These are phyloP conservation scores for Steinernema khuongi DNA, from an alignment of 1,140 invertebrate species.

Conservation along the genomic window DNA sequence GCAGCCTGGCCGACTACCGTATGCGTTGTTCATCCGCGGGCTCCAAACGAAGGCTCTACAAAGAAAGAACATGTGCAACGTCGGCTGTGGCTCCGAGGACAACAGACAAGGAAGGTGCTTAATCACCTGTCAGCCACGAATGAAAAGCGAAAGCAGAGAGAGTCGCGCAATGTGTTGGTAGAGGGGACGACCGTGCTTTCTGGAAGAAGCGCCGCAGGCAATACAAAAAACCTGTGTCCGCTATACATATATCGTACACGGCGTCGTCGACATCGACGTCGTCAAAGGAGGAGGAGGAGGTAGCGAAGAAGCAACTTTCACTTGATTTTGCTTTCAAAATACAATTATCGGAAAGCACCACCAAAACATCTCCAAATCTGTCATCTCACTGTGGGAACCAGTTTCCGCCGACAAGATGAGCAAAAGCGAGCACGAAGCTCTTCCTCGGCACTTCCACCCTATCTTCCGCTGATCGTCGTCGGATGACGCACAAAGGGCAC, in stretches of 20 bases:
- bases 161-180: constrained; percentile 13
- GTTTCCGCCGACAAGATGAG: constrained; percentile 9
- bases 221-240: constrained; percentile 14
- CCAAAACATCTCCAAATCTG: constrained; percentile 16
- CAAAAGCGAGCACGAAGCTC: constrained; percentile 4
- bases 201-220: constrained; percentile 16
- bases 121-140: constrained; percentile 10
- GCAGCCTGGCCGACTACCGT: background rate
- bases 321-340: constrained; percentile 17
- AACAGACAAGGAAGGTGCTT: constrained; percentile 12
- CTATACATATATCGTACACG: constrained; percentile 17
- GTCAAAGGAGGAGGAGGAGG: background rate
- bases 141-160: constrained; percentile 16
- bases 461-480: background rate
- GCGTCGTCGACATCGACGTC: background rate
- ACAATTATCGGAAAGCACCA: constrained; percentile 16
- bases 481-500: background rate
- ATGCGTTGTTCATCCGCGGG: background rate
- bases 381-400: constrained; percentile 2
- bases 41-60: background rate
- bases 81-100: background rate
- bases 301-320: constrained; percentile 1
- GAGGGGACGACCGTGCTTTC: constrained; percentile 13
- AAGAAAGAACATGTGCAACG: background rate
- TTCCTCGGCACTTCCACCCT: background rate